Base-by-base conservation (phyloP, 1,140 invertebrate genomes). In the Copidosoma floridanum region DNA sequence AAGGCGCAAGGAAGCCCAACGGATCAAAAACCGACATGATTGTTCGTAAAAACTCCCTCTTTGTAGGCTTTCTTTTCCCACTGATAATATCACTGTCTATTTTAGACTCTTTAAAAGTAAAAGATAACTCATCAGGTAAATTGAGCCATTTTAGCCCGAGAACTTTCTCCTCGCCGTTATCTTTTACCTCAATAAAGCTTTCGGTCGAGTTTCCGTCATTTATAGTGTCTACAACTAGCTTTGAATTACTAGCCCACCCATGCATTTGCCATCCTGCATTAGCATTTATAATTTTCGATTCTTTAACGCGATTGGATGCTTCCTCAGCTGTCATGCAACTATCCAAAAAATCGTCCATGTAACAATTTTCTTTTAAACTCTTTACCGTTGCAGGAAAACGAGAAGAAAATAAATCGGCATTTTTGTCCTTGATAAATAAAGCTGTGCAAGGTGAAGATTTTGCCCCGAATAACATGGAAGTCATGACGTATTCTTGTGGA, bases 141-240 rank as follows among this genome's bases (percentile, higher is more conserved):
- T 53, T 72, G 64, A 52, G 59, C 67, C 18, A 69, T 40, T 0
- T 65, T 65, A 67, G 68, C 66, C 0, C 69, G 52, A 20, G 26
- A 12, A 24, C 20, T 46, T 24, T 18, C 40, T 6, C 6, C 5
- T 16, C 11, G 5, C 11, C 5, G 6, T 5, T 8, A 43, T 21
- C 27, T 8, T 5, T 41, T 5, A 11, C n/a, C n/a, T 41, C 10
- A 5, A 5, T 16, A 16, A 5, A 4, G 38, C 38, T 41, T 5
- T 14, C 5, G 7, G 5, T 41, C 7, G 7, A 8, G 10, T 41
- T 5, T 41, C n/a, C 18, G n/a, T 5, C 5, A 8, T 4, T 32
- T 43, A 6, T n/a, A 6, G 8, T 12, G 5, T 18, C 11, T 12
- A 12, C 18, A 6, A 8, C n/a, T 6, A 5, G 18, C 5, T 12